Conservation (phyloP, 1,140 invertebrate species). For the Atopsyche davidsoni region DNA sequence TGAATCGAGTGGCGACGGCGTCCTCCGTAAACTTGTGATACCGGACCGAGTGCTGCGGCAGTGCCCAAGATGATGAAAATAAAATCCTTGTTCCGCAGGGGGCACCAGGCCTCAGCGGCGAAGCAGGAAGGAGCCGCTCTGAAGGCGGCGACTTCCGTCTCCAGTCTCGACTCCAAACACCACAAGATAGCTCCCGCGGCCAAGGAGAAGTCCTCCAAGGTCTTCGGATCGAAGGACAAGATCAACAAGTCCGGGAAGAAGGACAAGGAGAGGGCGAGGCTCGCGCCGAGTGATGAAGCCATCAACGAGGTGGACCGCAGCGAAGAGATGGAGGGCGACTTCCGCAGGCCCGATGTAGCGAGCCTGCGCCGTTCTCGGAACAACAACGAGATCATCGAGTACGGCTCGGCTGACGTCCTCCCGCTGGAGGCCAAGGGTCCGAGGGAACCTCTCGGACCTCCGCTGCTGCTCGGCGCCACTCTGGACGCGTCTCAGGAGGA, state of each 20-base stretch:
- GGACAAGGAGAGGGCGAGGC: slow-evolving; percentile 27
- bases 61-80: slow-evolving; percentile 68
- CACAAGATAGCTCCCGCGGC: slow-evolving; percentile 49
- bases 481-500: slow-evolving; percentile 12
- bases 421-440: background rate
- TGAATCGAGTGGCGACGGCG: no score
- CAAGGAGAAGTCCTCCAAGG: slow-evolving; percentile 43
- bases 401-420: slow-evolving; percentile 22
- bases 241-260: slow-evolving; percentile 43
- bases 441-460: background rate
- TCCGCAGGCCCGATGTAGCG: slow-evolving; percentile 12
- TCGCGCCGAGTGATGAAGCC: slow-evolving; percentile 22
- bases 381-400: slow-evolving; percentile 25
- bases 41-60: background rate
- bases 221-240: slow-evolving; percentile 48
- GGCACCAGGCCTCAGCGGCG: slow-evolving; percentile 49
- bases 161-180: slow-evolving; percentile 49
- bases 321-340: slow-evolving; percentile 18
- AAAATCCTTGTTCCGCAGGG: slow-evolving; percentile 74
- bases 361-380: slow-evolving; percentile 21
- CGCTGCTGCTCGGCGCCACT: background rate
- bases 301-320: slow-evolving; percentile 14
- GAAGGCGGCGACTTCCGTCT: slow-evolving; percentile 47
- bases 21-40: no score
- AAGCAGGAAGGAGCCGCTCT: slow-evolving; percentile 34